A percentile compares a stretch with the other conserved stretches of the same genome.
These are phyloP conservation scores for Augochlora pura DNA, from an alignment of 1,140 invertebrate genomes.

Conservation along the genomic window DNA sequence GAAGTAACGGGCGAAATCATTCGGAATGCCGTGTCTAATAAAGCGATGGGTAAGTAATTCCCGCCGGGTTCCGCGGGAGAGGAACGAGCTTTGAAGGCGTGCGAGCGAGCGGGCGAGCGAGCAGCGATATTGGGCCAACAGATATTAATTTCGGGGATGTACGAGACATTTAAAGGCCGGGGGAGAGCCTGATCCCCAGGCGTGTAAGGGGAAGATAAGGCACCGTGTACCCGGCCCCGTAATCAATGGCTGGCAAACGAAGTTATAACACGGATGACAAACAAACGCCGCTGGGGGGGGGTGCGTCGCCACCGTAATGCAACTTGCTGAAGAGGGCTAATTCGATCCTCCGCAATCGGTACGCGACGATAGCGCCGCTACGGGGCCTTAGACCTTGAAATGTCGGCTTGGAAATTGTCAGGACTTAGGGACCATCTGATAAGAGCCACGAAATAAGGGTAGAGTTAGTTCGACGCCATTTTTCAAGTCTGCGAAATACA, in stretches of 20 bases:
- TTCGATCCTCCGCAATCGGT: neutral
- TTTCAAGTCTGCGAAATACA: too few relatives aligned
- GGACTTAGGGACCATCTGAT: too few relatives aligned
- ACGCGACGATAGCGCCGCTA: neutral
- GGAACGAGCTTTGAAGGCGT: neutral
- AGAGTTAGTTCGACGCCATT: too few relatives aligned
- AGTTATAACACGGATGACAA: conserved; percentile 62
- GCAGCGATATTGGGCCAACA: conserved; percentile 74
- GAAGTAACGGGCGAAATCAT: conserved; percentile 38
- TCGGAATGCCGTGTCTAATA: conserved; percentile 59
- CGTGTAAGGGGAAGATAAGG: conserved; percentile 78
- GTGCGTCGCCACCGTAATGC: neutral
- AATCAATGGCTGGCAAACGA: conserved; percentile 73
- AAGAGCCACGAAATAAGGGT: too few relatives aligned
- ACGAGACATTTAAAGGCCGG: conserved; percentile 75
- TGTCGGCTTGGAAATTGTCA: too few relatives aligned
- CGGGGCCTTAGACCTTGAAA: neutral
- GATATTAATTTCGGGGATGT: conserved; percentile 79
- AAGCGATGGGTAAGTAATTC: conserved; percentile 61
- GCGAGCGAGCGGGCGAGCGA: conserved; percentile 52
- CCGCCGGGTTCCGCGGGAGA: neutral
- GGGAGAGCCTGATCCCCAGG: conserved; percentile 72
- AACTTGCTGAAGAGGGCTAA: conserved; percentile 6
- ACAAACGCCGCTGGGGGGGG: conserved; percentile 37
- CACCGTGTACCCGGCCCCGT: conserved; percentile 66